Base-by-base conservation (phyloP, 2,113 vertebrate species). In the Lethenteron reissneri region DNA sequence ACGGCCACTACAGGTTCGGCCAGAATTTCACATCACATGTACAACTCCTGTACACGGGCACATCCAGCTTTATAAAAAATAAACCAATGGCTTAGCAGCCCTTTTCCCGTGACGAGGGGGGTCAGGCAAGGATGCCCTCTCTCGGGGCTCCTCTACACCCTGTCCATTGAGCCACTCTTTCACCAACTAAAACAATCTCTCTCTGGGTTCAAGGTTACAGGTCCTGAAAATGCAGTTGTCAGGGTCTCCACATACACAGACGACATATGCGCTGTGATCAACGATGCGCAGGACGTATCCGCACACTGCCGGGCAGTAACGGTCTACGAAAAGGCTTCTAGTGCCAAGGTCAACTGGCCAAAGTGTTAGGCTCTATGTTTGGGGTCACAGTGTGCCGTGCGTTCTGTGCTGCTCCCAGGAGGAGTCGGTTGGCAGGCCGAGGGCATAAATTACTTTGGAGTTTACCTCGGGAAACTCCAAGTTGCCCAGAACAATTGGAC, bases 71-170 rank as follows among this genome's bases (percentile, higher is more conserved):
- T 9, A n/a, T 68, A n/a, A 68, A 11, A 68, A 68, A 25, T 68
- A 11, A 68, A 68, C 10, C n/a, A 68, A n/a, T 2, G n/a, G n/a
- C 25, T 68, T 17, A 11, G 64, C 25, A n/a, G 25, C n/a, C 64
- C 64, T 68, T 68, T 68, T 25, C 64, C 64, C 25, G 64, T 68
- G 9, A 68, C 64, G n/a, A 68, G 64, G 64, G 64, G 64, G n/a
- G 25, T 68, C 25, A n/a, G 64, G 9, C 64, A 68, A 68, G 64
- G 64, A 25, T 68, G 64, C 64, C 64, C 9, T 25, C 7, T 68
- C n/a, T 68, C 64, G n/a, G 64, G 64, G n/a, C 64, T 68, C 25
- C 64, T 68, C 41, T 41, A 41, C 41, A 41, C 64, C 64, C 64
- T 68, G 25, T 68, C 64, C n/a, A 68, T 68, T 68, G 64, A 68